Conservation (phyloP, 1,140 invertebrate genomes). For the Andricus grossulariae region DNA sequence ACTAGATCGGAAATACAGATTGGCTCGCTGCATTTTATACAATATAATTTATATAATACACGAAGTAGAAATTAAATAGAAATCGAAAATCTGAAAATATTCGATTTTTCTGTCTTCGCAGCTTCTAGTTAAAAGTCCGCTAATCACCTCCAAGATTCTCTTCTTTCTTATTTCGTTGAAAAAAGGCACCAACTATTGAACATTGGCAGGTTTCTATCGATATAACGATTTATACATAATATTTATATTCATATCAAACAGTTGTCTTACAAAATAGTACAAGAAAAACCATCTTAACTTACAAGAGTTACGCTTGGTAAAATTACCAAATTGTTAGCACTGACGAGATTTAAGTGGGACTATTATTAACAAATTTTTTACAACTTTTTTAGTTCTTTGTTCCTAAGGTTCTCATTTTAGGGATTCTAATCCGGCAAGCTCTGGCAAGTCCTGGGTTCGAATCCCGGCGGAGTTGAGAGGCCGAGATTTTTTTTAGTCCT, state of each 20-base stretch:
- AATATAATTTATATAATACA: slow-evolving; percentile 16
- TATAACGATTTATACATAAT: slow-evolving; percentile 19
- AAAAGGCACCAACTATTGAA: slow-evolving; percentile 16
- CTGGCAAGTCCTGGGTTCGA: too few species aligned
- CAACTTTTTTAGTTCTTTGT: too few species aligned
- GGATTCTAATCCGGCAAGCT: too few species aligned
- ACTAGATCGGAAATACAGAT: slow-evolving; percentile 67
- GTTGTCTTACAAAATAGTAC: slow-evolving; percentile 26
- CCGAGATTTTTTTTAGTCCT: too few species aligned
- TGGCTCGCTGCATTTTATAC: slow-evolving; percentile 35
- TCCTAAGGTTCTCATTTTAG: too few species aligned
- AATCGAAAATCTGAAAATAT: neutral
- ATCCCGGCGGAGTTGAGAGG: too few species aligned
- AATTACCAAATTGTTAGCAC: slow-evolving; percentile 14
- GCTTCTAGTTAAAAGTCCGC: slow-evolving; percentile 23
- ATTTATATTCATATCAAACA: slow-evolving; percentile 28
- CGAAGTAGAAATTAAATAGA: slow-evolving; percentile 23
- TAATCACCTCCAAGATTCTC: neutral
- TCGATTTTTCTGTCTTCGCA: neutral
- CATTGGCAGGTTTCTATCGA: slow-evolving; percentile 13
- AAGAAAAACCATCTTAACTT: slow-evolving; percentile 9
- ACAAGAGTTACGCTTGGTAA: slow-evolving; percentile 23
- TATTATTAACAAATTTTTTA: too few species aligned
- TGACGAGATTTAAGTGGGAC: neutral
- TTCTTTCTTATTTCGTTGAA: neutral